Evolutionary conservation across 2,797 vertebrate genomes (phyloP), one percentile per base, ranked within the genome.

Genomic region (Macropus fuliginosus): DNA sequence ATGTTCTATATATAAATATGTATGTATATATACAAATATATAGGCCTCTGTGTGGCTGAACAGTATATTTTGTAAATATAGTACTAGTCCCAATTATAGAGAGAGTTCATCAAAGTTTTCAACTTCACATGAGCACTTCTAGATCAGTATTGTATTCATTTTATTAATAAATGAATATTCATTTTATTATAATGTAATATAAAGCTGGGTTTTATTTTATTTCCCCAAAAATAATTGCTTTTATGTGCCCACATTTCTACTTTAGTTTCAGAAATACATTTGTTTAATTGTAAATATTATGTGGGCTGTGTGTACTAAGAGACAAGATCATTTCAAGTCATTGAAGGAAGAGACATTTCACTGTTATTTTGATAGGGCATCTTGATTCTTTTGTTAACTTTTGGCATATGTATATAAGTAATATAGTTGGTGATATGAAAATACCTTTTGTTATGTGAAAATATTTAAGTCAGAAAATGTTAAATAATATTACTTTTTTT

Each of bases 401-500:
- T 98, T 98, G 97, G 97, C 98, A 95, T 98, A 97, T 99, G 99
- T 99, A 99, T 95, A 98, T 98, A 98, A 98, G 98, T 98, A 98
- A 97, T 97, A 98, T 96, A 98, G 98, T 97, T 98, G 98, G 95
- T 99, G 98, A 98, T 98, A 98, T 98, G 98, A 98, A 98, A 98
- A 98, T 98, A 98, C 98, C 97, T 99, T 99, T 99, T 99, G 98
- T 99, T 99, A 99, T 99, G 98, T 99, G 98, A 98, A 99, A 98
- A 99, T 99, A 99, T 99, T 99, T 99, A 99, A 99, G 98, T 98
- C 99, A 98, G 99, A 99, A 97, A 99, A 98, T 99, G 98, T 99
- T 98, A 99, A 99, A 99, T 99, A 98, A 99, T 99, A 98, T 97
- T 98, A 98, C 98, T 98, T 98, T 98, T 98, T 98, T 98, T 90